Conservation (phyloP, 2,888 invertebrate species). For the Heliothis peltigera region DNA sequence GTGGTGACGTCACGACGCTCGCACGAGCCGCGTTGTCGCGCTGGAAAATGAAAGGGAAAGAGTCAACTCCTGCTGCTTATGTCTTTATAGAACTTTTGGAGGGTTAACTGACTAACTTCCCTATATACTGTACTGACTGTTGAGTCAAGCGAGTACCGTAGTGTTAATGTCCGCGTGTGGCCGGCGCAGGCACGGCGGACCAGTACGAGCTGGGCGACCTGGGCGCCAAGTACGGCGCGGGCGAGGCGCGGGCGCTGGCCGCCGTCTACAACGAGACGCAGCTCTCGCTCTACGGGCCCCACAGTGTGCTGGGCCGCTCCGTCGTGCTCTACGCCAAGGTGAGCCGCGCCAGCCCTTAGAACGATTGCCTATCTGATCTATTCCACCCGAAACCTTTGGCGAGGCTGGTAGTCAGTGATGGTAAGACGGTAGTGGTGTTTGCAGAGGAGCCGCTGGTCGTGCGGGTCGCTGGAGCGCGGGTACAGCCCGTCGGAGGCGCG, state of each 20-base stretch:
- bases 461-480: conserved; percentile 95
- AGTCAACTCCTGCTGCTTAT: too few species aligned
- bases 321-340: conserved; percentile 94
- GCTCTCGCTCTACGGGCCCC: conserved; percentile 94
- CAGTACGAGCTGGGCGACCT: conserved; percentile 96
- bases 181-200: conserved; percentile 93
- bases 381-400: too few species aligned
- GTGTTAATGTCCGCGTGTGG: too few species aligned
- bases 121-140: too few species aligned
- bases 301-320: conserved; percentile 96
- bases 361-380: too few species aligned
- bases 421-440: conserved; percentile 14
- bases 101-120: too few species aligned
- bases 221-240: conserved; percentile 95
- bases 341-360: neutral
- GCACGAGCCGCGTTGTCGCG: too few species aligned
- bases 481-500: conserved; percentile 96
- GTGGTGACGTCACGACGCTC: too few species aligned
- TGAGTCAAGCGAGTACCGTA: too few species aligned
- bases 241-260: conserved; percentile 91
- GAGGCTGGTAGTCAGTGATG: too few species aligned
- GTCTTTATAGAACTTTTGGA: too few species aligned
- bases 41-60: too few species aligned
- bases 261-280: conserved; percentile 94
- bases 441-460: conserved; percentile 93